A percentile compares a stretch with the other conserved stretches of the same genome.
Evolutionary conservation across 1,140 invertebrate genomes (phyloP).

Genomic region (Orius laevigatus): DNA sequence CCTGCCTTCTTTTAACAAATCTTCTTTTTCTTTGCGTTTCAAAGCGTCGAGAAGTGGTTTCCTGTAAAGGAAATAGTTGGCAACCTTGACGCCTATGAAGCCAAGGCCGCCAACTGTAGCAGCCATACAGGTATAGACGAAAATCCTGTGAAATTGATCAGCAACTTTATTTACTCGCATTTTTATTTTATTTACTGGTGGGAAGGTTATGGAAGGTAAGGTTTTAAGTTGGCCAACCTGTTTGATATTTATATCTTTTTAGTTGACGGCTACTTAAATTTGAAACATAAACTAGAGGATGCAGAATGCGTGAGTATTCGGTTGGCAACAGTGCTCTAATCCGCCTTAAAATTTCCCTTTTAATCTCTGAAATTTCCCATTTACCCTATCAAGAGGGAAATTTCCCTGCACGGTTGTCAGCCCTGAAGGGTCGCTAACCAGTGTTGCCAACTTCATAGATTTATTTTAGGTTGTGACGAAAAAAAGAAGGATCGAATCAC

Average conservation of each 20-base stretch:
- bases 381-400: not conserved
- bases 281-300: not conserved
- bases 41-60: constrained; percentile 18
- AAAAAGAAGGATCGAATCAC: constrained; percentile 37
- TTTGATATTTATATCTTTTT: not conserved
- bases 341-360: too few species aligned
- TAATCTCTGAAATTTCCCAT: too few species aligned
- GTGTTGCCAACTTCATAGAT: constrained; percentile 37
- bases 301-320: too few species aligned
- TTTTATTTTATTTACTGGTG: not conserved
- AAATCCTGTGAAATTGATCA: constrained; percentile 23
- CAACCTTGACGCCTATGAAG: constrained; percentile 10
- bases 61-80: constrained; percentile 20
- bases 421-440: constrained; percentile 42
- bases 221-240: not conserved
- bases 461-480: constrained; percentile 37
- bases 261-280: not conserved
- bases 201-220: not conserved
- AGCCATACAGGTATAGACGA: constrained; percentile 21
- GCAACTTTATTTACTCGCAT: constrained; percentile 7
- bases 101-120: constrained; percentile 6
- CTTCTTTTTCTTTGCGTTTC: constrained; percentile 14
- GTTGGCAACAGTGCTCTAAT: too few species aligned
- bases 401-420: constrained; percentile 38
- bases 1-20: constrained; percentile 24